Base-by-base conservation (phyloP, 2,797 vertebrate species). In the Sphenodon punctatus region DNA sequence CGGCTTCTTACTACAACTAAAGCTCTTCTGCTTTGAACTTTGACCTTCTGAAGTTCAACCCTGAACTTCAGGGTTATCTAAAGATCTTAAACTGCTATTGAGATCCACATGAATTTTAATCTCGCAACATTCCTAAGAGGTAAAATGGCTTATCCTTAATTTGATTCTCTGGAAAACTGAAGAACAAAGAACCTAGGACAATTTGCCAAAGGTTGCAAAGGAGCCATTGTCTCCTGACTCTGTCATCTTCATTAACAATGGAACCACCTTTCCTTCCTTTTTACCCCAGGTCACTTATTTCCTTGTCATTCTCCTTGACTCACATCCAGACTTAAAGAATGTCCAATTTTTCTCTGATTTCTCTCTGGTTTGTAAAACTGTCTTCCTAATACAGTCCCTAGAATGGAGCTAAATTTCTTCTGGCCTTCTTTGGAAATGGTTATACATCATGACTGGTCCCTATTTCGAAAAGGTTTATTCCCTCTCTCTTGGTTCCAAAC, bases 371-470 rank as follows among this genome's bases (percentile, higher is more conserved):
- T 43, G 25, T 27, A 51, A 68, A 42, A 7, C 22, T 66, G 2
- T 41, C 75, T 69, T 23, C 13, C 23, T 61, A n/a, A 56, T 22
- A 67, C 49, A 20, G 32, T 5, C 13, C 41, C 22, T 45, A 45
- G 58, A 79, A 77, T 5, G 7, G 16, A 38, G 41, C 17, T n/a
- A 67, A 36, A 77, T 14, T 68, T 61, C 7, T 36, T 61, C 38
- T 39, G 6, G 14, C 17, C 64, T 65, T 81, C 23, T 12, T 25
- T 20, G 59, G 49, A 76, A 71, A 66, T 68, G 68, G 32, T 49
- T 59, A 9, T 5, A 46, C 46, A 23, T 23, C 46, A 45, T 23
- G 23, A 9, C 61, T 38, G n/a, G 38, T 41, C 38, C 4, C 25
- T 25, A 27, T 61, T 25, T 41, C 27, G 15, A 41, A 58, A 61